Evolutionary conservation across 2,888 invertebrate genomes (phyloP), one percentile per base, ranked within the genome.

Genomic region (Drosophila nr. perissopoda): DNA sequence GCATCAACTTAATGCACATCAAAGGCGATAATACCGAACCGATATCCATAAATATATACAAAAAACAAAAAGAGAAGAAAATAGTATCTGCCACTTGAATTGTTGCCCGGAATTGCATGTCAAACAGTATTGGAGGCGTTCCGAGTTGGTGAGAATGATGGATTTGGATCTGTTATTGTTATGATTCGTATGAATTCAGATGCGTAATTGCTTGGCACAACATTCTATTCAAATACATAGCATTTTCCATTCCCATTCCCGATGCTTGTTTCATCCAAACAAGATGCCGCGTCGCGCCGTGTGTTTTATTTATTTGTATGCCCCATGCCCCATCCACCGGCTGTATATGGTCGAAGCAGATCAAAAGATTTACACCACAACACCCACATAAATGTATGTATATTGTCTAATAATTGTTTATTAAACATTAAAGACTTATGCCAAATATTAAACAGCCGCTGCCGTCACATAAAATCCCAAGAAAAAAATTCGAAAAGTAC

Each of bases 401-500:
- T 69, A 77, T 80, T 87, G 87, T 87, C 80, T 84, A 88, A 87
- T 87, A 87, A 87, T 87, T 87, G 87, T 87, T 87, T 88, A 88
- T 88, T 84, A 87, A 87, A 87, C 87, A 88, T 84, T 87, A 84
- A 87, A 77, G 80, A 69, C 73, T 80, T 69, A 61, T 65, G 73
- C 69, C 71, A 85, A 83, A 82, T 82, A 82, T 76, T 81, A 78
- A 86, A 76, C 85, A 85, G 85, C 85, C 87, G 82, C 75, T 65
- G 74, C 69, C 76, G 70, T 70, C 76, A 69, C 76, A 69, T 52
- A 62, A 79, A 81, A 63, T 73, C 69, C 75, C 70, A 59, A 34
- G 27, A 29, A 36, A 25, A 36, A 62, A 42, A 40, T 40, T 57
- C 18, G 36, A 68, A 74, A 76, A 73, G 82, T 80, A 67, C 67